A percentile compares a stretch with the other conserved stretches of the same genome.
phyloP scores from a whole-genome alignment of 2,888 invertebrate species.

The Trachelus tabidus region DNA sequence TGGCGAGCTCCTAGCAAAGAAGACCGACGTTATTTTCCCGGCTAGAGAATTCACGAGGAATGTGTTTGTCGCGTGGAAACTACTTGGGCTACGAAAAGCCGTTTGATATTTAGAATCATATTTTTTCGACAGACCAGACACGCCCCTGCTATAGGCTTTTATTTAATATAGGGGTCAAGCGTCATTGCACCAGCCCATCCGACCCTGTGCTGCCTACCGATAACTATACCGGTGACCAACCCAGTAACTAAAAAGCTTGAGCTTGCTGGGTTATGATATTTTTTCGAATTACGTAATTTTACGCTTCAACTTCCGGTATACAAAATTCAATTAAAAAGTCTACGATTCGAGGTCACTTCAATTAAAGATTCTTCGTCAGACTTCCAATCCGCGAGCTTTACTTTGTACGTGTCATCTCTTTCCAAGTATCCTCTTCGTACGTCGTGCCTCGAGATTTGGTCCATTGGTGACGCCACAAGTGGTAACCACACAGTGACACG shows the following conservation, averaged over 20 bases:
- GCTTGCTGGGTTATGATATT: too few relatives aligned
- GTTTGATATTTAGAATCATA: background rate
- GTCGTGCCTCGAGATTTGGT: background rate
- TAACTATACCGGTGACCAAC: too few relatives aligned
- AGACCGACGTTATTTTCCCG: slow-evolving; percentile 4
- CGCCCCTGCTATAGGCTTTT: background rate
- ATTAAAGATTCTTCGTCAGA: too few relatives aligned
- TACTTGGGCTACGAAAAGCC: background rate
- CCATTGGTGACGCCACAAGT: background rate
- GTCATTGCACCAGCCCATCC: background rate
- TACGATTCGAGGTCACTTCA: too few relatives aligned
- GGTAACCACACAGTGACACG: background rate
- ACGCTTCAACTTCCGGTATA: too few relatives aligned
- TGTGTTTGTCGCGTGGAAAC: slow-evolving; percentile 6
- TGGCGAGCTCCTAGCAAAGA: slow-evolving; percentile 8
- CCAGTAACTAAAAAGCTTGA: too few relatives aligned
- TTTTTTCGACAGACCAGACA: background rate
- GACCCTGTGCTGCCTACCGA: too few relatives aligned
- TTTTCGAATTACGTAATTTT: too few relatives aligned
- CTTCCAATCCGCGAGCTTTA: too few relatives aligned
- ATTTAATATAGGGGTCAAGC: background rate
- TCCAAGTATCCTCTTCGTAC: background rate
- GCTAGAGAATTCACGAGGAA: slow-evolving; percentile 9
- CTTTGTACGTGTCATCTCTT: background rate
- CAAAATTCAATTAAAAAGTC: accelerated